phyloP scores from a whole-genome alignment of 2,113 vertebrate species.

The Turdus rufiventris region DNA sequence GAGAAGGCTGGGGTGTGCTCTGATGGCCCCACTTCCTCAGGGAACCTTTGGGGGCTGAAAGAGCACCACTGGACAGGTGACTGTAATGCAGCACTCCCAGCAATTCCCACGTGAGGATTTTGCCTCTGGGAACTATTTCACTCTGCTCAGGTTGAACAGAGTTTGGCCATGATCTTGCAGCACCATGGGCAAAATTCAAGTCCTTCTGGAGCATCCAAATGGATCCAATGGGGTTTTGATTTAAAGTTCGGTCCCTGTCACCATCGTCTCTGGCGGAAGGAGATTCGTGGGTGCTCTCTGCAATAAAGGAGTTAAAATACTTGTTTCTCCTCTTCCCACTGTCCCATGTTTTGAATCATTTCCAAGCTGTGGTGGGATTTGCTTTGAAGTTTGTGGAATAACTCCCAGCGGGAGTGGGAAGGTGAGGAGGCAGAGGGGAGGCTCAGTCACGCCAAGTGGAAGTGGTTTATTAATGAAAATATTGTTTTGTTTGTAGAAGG shows the following conservation, averaged over 20 bases:
- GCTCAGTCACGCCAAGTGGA: not conserved
- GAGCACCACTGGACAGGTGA: not conserved
- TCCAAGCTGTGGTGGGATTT: not conserved
- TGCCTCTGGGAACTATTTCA: rapidly evolving
- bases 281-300: not conserved
- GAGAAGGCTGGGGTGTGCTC: not conserved
- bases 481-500: conserved; percentile 65
- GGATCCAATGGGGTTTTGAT: not conserved
- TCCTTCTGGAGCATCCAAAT: not conserved
- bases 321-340: conserved; percentile 17
- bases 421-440: conserved; percentile 32
- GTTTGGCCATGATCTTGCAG: not conserved
- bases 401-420: conserved; percentile 4
- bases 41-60: not conserved
- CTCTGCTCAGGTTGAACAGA: not conserved
- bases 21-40: not conserved
- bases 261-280: rapidly evolving
- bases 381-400: conserved; percentile 12
- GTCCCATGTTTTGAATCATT: not conserved
- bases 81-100: rapidly evolving
- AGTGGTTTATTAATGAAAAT: conserved; percentile 58
- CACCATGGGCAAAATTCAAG: rapidly evolving
- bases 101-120: not conserved
- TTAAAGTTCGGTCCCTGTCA: not conserved
- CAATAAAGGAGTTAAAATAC: not conserved